Evolutionary conservation across 2,797 vertebrate species (phyloP).

Genomic region (Steatocranus sp.): DNA sequence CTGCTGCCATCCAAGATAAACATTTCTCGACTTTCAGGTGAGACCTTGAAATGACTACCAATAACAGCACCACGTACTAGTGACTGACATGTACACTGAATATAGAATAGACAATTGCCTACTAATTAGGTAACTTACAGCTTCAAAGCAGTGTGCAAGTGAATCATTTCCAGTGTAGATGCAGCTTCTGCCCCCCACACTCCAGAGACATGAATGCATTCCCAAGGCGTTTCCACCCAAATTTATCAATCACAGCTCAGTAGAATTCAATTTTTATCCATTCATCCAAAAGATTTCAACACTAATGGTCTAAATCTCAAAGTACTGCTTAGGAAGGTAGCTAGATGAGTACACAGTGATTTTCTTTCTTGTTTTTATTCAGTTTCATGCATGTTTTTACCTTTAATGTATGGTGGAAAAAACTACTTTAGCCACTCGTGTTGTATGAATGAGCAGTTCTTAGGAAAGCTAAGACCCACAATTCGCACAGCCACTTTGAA

Average conservation of each 20-base stretch:
- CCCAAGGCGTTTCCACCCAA: background rate
- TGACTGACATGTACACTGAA: background rate
- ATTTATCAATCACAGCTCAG: background rate
- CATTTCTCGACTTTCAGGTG: background rate
- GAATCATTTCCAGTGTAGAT: background rate
- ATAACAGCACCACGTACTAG: background rate
- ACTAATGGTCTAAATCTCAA: background rate
- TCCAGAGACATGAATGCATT: background rate
- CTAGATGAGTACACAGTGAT: background rate
- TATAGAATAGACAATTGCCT: background rate
- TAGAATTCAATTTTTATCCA: fast-evolving
- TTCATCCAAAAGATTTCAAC: background rate
- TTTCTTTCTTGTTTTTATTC: background rate
- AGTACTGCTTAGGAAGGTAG: background rate
- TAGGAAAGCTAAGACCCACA: background rate
- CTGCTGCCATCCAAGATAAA: background rate
- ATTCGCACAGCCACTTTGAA: background rate
- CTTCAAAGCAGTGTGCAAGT: background rate
- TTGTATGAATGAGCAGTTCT: background rate
- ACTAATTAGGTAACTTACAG: background rate
- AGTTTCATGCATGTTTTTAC: background rate
- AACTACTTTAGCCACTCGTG: background rate
- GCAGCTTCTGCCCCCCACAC: background rate
- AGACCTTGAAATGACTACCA: background rate
- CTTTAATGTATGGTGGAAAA: background rate